Percentiles rank a stretch among this genome's conserved stretches.
Evolutionary conservation across 35 echinoderm and acorn worm species (phyloP).

Genomic region (Anneissia japonica): DNA sequence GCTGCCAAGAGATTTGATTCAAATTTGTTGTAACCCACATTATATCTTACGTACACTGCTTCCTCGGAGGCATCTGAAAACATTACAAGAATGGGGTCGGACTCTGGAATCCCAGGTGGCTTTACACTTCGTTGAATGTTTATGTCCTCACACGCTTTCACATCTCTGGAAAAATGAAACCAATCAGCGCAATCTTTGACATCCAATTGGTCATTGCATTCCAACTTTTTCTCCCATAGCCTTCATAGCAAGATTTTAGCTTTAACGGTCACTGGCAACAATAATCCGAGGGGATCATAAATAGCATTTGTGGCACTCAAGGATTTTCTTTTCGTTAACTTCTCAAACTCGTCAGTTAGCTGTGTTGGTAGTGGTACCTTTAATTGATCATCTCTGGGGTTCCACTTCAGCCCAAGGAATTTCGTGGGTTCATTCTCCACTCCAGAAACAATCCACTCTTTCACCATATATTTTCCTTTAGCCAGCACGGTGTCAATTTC

Average conservation of each 20-base stretch:
- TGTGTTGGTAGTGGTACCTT: too few relatives aligned
- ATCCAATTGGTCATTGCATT: constrained; percentile 28
- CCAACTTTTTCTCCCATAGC: constrained; percentile 33
- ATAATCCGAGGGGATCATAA: constrained; percentile 26
- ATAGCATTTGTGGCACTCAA: constrained; percentile 14
- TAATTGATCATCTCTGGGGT: too few relatives aligned
- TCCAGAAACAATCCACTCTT: constrained; percentile 14
- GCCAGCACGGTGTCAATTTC: constrained; percentile 1
- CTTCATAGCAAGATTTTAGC: constrained; percentile 45
- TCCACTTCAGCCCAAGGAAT: constrained; percentile 5
- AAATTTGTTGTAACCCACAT: not conserved
- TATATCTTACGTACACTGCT: constrained; percentile 25
- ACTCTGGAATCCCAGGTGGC: too few relatives aligned
- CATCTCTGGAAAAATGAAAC: constrained; percentile 14
- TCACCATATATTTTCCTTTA: not conserved
- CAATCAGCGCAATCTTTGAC: constrained; percentile 1
- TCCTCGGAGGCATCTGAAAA: constrained; percentile 59
- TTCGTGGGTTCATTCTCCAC: not conserved
- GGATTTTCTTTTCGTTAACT: constrained; percentile 1
- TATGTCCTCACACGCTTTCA: not conserved
- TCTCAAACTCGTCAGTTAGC: too few relatives aligned
- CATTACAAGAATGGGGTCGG: not conserved
- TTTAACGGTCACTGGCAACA: constrained; percentile 34
- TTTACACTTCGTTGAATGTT: constrained; percentile 28
- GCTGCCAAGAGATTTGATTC: too few relatives aligned